Evolutionary conservation across 1,140 invertebrate genomes (phyloP).

Genomic region (Drosophila grimshawi): DNA sequence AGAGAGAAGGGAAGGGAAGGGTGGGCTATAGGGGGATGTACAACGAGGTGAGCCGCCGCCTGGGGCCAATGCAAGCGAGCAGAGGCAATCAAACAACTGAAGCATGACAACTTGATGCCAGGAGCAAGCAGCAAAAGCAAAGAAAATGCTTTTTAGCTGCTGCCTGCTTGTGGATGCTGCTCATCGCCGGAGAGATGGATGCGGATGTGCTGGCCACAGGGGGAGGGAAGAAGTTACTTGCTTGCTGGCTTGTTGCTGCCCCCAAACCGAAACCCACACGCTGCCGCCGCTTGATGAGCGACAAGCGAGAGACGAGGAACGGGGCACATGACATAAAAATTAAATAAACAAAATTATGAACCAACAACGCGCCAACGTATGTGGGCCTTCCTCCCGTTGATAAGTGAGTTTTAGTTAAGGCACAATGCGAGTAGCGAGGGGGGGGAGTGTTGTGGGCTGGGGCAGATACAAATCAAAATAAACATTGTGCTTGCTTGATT

Average conservation of each 20-base stretch:
- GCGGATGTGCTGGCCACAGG: constrained; percentile 14
- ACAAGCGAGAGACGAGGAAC: constrained; percentile 54
- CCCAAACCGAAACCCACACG: constrained; percentile 15
- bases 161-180: constrained; percentile 40
- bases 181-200: constrained; percentile 5
- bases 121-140: constrained; percentile 49
- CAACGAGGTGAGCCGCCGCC: constrained; percentile 52
- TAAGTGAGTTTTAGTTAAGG: constrained; percentile 55
- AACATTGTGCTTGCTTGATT: constrained; percentile 64
- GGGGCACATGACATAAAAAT: constrained; percentile 79
- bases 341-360: constrained; percentile 83
- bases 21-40: not conserved
- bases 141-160: constrained; percentile 55
- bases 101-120: constrained; percentile 82
- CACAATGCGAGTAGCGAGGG: constrained; percentile 2
- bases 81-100: constrained; percentile 82
- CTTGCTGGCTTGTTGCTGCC: not conserved
- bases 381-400: constrained; percentile 52
- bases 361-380: constrained; percentile 46
- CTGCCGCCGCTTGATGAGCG: constrained; percentile 35
- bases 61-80: constrained; percentile 74
- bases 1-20: not conserved
- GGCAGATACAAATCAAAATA: constrained; percentile 72
- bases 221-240: not conserved
- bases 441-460: not conserved